These are phyloP conservation scores for Cephus pygmeus DNA, from an alignment of 2,888 invertebrate genomes.

Conservation along the genomic window DNA sequence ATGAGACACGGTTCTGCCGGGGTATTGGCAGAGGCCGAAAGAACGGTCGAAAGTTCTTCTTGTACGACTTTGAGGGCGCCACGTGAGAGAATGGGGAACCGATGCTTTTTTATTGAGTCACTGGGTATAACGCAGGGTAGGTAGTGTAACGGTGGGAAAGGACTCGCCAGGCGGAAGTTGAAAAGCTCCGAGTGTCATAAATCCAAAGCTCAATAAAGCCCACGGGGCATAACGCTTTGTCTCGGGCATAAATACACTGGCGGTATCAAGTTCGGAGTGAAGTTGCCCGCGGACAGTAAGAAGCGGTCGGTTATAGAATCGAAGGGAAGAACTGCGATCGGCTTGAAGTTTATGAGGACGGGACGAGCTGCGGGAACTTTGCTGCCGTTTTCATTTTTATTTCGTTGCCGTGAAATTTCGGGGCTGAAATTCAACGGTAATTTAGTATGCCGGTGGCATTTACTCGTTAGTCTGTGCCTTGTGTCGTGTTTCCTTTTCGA, in stretches of 20 bases:
- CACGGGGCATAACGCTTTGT: constrained; percentile 42
- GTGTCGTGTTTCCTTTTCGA: neutral
- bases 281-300: neutral
- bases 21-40: neutral
- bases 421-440: neutral
- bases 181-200: constrained; percentile 31
- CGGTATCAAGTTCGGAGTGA: neutral
- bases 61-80: neutral
- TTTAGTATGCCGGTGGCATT: neutral
- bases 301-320: neutral
- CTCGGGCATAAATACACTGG: constrained; percentile 37
- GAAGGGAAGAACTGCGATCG: neutral
- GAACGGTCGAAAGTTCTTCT: neutral
- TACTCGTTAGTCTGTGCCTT: neutral
- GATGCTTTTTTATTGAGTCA: neutral
- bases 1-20: neutral
- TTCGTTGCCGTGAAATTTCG: neutral
- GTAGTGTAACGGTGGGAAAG: neutral
- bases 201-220: constrained; percentile 43
- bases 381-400: neutral
- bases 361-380: neutral
- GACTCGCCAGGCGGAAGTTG: constrained; percentile 21
- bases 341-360: neutral
- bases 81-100: neutral
- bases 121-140: neutral